A percentile compares a stretch with the other conserved stretches of the same genome.
These are phyloP conservation scores for Epinotia brunnichana DNA, from an alignment of 2,888 invertebrate species.

Conservation along the genomic window DNA sequence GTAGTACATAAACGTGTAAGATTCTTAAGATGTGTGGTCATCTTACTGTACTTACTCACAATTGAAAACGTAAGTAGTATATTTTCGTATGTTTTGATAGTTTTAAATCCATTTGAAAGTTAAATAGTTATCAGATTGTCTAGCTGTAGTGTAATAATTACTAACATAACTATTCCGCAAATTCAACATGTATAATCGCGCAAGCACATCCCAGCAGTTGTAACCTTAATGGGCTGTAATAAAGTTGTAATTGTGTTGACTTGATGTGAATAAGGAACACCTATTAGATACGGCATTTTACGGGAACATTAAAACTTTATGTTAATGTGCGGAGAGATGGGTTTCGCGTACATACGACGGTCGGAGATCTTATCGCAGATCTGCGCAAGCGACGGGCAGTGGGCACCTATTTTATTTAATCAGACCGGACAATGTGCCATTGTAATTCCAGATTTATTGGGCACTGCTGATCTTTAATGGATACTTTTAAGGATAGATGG, in stretches of 20 bases:
- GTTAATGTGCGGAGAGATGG: slow-evolving; percentile 53
- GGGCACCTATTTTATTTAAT: slow-evolving; percentile 82
- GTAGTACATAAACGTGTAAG: not conserved
- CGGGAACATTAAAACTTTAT: slow-evolving; percentile 59
- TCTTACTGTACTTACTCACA: not conserved
- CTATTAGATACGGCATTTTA: slow-evolving; percentile 43
- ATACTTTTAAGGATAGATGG: slow-evolving; percentile 59
- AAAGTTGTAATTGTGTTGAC: slow-evolving; percentile 40
- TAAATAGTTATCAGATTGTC: slow-evolving; percentile 7
- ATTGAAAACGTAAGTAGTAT: not conserved
- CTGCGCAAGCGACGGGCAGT: slow-evolving; percentile 73
- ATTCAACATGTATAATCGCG: slow-evolving; percentile 24
- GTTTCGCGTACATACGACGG: slow-evolving; percentile 63
- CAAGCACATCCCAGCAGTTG: slow-evolving; percentile 38
- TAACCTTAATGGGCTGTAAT: slow-evolving; percentile 38
- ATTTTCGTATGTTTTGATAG: not conserved
- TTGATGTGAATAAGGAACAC: slow-evolving; percentile 42
- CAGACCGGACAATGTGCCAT: slow-evolving; percentile 83
- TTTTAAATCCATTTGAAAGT: not conserved
- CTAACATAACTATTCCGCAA: slow-evolving; percentile 25
- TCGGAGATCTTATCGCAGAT: slow-evolving; percentile 73
- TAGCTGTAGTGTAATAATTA: slow-evolving; percentile 15
- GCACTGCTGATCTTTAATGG: slow-evolving; percentile 67
- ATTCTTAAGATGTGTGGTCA: not conserved
- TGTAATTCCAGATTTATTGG: slow-evolving; percentile 80